Base-by-base conservation (phyloP, 2,888 invertebrate species). In the Xylota segnis region DNA sequence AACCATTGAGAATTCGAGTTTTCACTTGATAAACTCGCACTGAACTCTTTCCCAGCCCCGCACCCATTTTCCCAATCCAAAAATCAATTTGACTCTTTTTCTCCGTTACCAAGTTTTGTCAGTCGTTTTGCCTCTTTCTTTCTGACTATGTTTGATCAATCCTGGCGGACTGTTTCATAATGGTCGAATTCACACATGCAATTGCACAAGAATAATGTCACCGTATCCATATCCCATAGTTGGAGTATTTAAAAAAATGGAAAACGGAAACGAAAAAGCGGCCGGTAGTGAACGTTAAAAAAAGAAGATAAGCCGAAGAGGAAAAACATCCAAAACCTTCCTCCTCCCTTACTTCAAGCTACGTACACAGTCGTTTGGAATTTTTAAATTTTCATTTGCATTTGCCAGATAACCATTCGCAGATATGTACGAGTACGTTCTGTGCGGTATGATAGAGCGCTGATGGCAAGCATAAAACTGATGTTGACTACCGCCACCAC, bases 121-220 rank as follows among this genome's bases (percentile, higher is more conserved):
- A 43, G 66, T 77, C 47, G 37, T 52, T 63, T 52, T 29, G 29
- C 43, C 61, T 59, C 61, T 29, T 29, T 23, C 58, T 3, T 37
- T 50, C 61, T 61, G 61, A 54, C 43, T 70, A 37, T 70, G 77
- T 77, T 77, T 77, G 77, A 77, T 77, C 77, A 77, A 77, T 77
- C 68, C 68, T 61, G 61, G 50, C 34, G 52, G 59, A 70, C 68
- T 61, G 45, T 52, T 61, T 61, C 61, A 77, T 77, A 68, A 70
- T 77, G 77, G 77, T 70, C 77, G 77, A 77, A 54, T 70, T 77
- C 77, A 77, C 77, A 70, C 77, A 70, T 77, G 68, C 74, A 54
- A 70, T 77, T 77, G 68, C 50, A 70, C 59, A 45, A 14, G 68
- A 59, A 70, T 70, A 68, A 68, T 77, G 70, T 61, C 70, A 47